phyloP scores from a whole-genome alignment of 2,113 vertebrate genomes.

The Colius striatus region DNA sequence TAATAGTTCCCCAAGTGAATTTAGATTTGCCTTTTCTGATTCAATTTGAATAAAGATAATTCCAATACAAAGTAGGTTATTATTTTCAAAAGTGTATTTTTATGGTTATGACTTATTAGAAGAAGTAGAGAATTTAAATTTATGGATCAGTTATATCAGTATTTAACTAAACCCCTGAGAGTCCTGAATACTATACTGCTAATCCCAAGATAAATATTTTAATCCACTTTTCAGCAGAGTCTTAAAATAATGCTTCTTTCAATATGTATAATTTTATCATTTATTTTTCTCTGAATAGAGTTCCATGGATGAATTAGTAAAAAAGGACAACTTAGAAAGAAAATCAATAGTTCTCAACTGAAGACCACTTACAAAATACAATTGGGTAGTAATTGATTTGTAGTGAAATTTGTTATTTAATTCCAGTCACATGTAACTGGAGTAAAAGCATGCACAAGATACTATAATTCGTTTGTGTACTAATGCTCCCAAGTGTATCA shows the following conservation, averaged over 20 bases:
- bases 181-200: slow-evolving; percentile 33
- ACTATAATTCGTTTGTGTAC: slow-evolving; percentile 46
- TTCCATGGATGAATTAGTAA: slow-evolving; percentile 46
- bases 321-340: slow-evolving; percentile 38
- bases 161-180: slow-evolving; percentile 53
- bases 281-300: slow-evolving; percentile 34
- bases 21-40: slow-evolving; percentile 11
- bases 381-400: slow-evolving; percentile 39
- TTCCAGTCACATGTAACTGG: slow-evolving; percentile 32
- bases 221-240: slow-evolving; percentile 55
- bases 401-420: slow-evolving; percentile 39
- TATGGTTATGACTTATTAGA: slow-evolving; percentile 43
- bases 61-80: slow-evolving; percentile 11
- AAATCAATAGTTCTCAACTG: slow-evolving; percentile 49
- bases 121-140: slow-evolving; percentile 52
- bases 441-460: slow-evolving; percentile 35
- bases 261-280: slow-evolving; percentile 60
- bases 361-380: slow-evolving; percentile 36
- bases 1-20: not conserved
- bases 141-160: slow-evolving; percentile 51
- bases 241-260: slow-evolving; percentile 49
- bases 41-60: slow-evolving; percentile 1
- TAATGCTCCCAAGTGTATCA: slow-evolving; percentile 9
- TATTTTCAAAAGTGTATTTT: slow-evolving; percentile 42
- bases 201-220: slow-evolving; percentile 64